These are phyloP conservation scores for Cebus imitator DNA, from an alignment of 2,113 vertebrate species.

Conservation along the genomic window DNA sequence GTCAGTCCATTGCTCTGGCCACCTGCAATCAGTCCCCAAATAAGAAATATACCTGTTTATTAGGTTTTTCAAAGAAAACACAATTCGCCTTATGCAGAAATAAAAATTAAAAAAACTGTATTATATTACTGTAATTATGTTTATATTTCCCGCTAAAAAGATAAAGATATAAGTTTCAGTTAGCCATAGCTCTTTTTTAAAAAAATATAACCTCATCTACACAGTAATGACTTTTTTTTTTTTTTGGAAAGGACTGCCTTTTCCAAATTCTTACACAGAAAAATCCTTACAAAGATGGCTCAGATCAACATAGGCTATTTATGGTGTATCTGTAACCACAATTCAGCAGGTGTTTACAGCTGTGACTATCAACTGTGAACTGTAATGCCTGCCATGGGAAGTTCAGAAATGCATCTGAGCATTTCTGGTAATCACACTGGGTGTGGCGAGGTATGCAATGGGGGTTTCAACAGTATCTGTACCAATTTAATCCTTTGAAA, in stretches of 20 bases:
- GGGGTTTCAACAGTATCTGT: background rate
- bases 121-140: background rate
- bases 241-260: background rate
- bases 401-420: background rate
- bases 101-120: background rate
- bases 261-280: constrained; percentile 16
- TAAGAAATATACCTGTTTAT: background rate
- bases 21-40: background rate
- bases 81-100: background rate
- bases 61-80: constrained; percentile 3
- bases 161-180: background rate
- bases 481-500: background rate
- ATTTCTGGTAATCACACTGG: background rate
- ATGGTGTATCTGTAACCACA: background rate
- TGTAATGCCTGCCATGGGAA: background rate
- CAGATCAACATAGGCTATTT: background rate
- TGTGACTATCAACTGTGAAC: background rate
- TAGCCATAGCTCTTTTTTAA: background rate
- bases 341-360: background rate
- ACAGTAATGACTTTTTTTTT: background rate
- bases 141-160: background rate
- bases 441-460: background rate
- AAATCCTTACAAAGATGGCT: background rate
- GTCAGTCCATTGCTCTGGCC: background rate
- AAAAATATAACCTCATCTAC: background rate